These are phyloP conservation scores for Tretioscincus oriximinensis DNA, from an alignment of 2,113 vertebrate species.

Conservation along the genomic window DNA sequence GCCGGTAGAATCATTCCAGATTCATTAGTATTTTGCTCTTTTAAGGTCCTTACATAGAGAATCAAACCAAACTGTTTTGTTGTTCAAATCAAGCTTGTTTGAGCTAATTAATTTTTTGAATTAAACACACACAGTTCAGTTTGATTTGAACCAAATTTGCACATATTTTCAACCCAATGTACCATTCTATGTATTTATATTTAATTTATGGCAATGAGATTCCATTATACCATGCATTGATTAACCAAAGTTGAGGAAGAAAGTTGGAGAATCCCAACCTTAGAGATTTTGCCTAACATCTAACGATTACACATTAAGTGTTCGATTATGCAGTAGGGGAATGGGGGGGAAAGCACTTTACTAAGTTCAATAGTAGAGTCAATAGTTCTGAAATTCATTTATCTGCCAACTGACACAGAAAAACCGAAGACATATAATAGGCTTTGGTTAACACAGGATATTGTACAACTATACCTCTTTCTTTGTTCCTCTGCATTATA, in stretches of 20 bases:
- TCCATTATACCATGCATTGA: neutral
- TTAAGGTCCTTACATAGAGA: no score
- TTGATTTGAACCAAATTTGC: no score
- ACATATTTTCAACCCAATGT: no score
- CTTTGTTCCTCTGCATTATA: conserved; percentile 7
- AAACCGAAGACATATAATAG: conserved; percentile 24
- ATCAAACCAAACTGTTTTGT: no score
- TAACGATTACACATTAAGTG: conserved; percentile 35
- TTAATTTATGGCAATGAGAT: neutral
- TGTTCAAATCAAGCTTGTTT: no score
- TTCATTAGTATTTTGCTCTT: no score
- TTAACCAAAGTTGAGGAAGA: neutral
- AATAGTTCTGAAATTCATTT: conserved; percentile 11
- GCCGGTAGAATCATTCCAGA: no score
- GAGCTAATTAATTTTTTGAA: no score
- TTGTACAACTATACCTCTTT: neutral
- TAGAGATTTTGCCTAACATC: conserved; percentile 4
- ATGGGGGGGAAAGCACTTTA: conserved; percentile 36
- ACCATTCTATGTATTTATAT: neutral
- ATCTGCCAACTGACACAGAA: conserved; percentile 4
- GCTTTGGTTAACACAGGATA: conserved; percentile 22
- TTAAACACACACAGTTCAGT: neutral
- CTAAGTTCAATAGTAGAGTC: conserved; percentile 40
- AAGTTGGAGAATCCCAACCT: conserved; percentile 4
- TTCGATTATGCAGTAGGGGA: conserved; percentile 49